Evolutionary conservation across 2,888 invertebrate species (phyloP).

Genomic region (Fragum fragum): DNA sequence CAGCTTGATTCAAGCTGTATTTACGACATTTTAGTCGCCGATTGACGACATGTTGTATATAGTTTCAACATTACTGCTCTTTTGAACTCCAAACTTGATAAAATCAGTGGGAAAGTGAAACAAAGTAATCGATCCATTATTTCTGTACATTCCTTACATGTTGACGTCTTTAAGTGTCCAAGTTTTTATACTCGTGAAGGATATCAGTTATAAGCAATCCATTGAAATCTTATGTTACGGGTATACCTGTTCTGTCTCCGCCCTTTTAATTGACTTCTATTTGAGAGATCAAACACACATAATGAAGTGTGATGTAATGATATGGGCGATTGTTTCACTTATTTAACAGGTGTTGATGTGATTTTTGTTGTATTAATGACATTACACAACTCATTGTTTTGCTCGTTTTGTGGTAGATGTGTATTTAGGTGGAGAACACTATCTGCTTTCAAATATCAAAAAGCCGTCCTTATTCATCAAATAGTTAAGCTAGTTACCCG

Average conservation of each 20-base stretch:
- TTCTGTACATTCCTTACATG: constrained; percentile 9
- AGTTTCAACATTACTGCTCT: not conserved
- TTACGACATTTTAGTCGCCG: too few species aligned
- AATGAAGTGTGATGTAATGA: constrained; percentile 23
- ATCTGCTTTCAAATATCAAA: too few species aligned
- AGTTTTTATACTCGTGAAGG: not conserved
- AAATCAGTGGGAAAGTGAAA: constrained; percentile 11
- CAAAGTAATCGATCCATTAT: constrained; percentile 1
- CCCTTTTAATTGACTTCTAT: constrained; percentile 7
- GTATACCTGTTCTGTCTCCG: not conserved
- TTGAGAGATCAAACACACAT: constrained; percentile 18
- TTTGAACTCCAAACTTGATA: constrained; percentile 2
- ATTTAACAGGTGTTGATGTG: constrained; percentile 25
- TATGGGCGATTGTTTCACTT: not conserved
- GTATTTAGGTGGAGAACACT: too few species aligned
- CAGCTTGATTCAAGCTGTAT: too few species aligned
- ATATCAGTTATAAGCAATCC: not conserved
- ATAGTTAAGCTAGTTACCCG: too few species aligned
- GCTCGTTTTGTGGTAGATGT: too few species aligned
- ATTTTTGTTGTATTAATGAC: not conserved
- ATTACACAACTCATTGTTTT: not conserved
- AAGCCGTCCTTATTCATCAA: too few species aligned
- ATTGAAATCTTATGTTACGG: constrained; percentile 15
- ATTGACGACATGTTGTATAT: not conserved
- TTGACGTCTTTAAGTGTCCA: not conserved